Base-by-base conservation (phyloP, 2,797 vertebrate genomes). In the Notoglanidium macrostoma region DNA sequence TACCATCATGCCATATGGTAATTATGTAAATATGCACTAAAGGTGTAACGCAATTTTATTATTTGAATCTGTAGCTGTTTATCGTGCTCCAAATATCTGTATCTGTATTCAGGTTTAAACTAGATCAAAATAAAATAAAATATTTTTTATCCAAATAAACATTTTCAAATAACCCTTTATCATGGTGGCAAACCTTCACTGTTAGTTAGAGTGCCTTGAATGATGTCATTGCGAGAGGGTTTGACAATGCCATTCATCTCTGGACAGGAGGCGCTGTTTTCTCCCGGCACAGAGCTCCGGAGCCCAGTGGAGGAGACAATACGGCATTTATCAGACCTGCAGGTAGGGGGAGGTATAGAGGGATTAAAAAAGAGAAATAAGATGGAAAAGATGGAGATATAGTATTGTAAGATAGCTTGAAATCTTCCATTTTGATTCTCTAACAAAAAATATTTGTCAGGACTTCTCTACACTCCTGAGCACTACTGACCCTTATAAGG, bases 301-400 rank as follows among this genome's bases (percentile, higher is more conserved):
- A 90, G 88, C 67, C 92, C 89, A 82, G 88, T 86, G 83, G 88
- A 89, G 83, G 89, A 84, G 46, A 29, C 88, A 84, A 87, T 91
- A 77, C 85, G 90, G 78, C 91, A 92, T 88, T 91, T 94, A 85
- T 92, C 93, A 88, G 92, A 89, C 93, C 94, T 94, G 90, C 80
- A 23, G 88, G 29, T 44, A 68, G 81, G 51, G 21, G 32, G 63
- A 19, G 46, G 61, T 83, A 83, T 83, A 65, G 26, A 67, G 26
- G 9, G 26, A 19, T 67, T 40, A 4, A 23, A 29, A 72, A 49
- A 15, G 14, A 81, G 40, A 82, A 49, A 70, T 23, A 26, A 32
- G 9, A 7, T 49, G 63, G 5, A 32, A 55, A 55, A 74, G 4
- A 26, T 23, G 2, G 11, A 84, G 21, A 35, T 51, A 15, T 40